A percentile compares a stretch with the other conserved stretches of the same genome.
These are phyloP conservation scores for Drosophila recens DNA, from an alignment of 2,888 invertebrate species.

Conservation along the genomic window DNA sequence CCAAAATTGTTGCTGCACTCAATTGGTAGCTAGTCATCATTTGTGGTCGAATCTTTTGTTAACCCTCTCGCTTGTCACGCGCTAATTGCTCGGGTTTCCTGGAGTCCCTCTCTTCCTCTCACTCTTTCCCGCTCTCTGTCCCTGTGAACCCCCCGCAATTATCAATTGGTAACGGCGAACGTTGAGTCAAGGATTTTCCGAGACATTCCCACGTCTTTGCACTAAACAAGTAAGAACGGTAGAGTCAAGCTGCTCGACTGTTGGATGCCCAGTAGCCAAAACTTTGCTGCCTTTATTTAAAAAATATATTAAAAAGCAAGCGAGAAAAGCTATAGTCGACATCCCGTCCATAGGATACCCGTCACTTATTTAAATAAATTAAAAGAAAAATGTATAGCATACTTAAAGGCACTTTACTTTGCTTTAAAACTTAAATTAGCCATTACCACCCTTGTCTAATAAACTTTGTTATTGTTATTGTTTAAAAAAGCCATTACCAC, in stretches of 20 bases:
- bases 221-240: slow-evolving; percentile 1
- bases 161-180: slow-evolving; percentile 44
- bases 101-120: slow-evolving; percentile 23
- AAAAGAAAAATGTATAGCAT: too few species aligned
- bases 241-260: neutral
- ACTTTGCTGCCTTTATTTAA: too few species aligned
- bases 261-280: neutral
- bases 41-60: slow-evolving; percentile 37
- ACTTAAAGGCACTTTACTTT: too few species aligned
- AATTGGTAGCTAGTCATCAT: slow-evolving; percentile 58
- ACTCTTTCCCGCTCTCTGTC: too few species aligned
- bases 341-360: too few species aligned
- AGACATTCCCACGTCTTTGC: slow-evolving; percentile 62
- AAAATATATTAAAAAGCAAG: too few species aligned
- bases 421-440: too few species aligned
- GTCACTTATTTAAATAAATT: too few species aligned
- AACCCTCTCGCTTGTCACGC: slow-evolving; percentile 41
- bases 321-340: too few species aligned
- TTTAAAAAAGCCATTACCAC: too few species aligned
- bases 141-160: slow-evolving; percentile 12
- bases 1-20: slow-evolving; percentile 28
- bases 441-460: too few species aligned
- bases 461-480: too few species aligned
- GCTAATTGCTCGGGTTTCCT: slow-evolving; percentile 60
- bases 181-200: slow-evolving; percentile 58